Conservation (phyloP, 2,888 invertebrate genomes). For the Lithophane ornitopus region DNA sequence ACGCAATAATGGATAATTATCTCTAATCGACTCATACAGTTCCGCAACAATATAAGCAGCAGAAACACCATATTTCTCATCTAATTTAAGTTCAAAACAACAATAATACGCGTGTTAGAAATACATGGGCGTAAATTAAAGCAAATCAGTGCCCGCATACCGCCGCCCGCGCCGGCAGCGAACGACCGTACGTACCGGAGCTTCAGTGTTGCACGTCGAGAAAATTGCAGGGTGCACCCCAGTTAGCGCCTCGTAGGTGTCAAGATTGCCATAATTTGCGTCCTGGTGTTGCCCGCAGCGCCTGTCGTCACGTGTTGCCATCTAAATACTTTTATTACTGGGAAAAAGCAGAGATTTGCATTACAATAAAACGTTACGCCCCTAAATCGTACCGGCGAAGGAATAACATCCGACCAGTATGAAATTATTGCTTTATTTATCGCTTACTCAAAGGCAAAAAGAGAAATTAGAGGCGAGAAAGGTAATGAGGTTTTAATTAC, state of each 20-base stretch:
- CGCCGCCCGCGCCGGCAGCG: slow-evolving; percentile 61
- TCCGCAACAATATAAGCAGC: slow-evolving; percentile 18
- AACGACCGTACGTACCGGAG: slow-evolving; percentile 53
- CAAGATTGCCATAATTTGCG: slow-evolving; percentile 90
- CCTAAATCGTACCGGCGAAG: slow-evolving; percentile 68
- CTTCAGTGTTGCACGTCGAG: slow-evolving; percentile 76
- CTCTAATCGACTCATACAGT: not conserved
- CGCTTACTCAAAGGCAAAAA: slow-evolving; percentile 31
- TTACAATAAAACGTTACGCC: slow-evolving; percentile 81
- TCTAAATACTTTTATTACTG: slow-evolving; percentile 86
- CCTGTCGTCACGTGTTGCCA: slow-evolving; percentile 88
- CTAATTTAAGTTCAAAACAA: slow-evolving; percentile 52
- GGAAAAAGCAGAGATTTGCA: slow-evolving; percentile 80
- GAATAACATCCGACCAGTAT: slow-evolving; percentile 47
- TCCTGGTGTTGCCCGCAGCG: slow-evolving; percentile 83
- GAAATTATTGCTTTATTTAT: slow-evolving; percentile 63
- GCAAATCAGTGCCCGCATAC: slow-evolving; percentile 76
- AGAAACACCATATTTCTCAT: slow-evolving; percentile 38
- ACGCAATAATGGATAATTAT: slow-evolving; percentile 2
- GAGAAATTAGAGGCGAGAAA: slow-evolving; percentile 9
- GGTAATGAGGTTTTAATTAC: slow-evolving; percentile 52
- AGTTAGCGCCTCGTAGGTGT: slow-evolving; percentile 91
- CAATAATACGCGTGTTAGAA: slow-evolving; percentile 57
- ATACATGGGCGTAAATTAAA: slow-evolving; percentile 74
- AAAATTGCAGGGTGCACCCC: slow-evolving; percentile 87